Evolutionary conservation across 2,888 invertebrate genomes (phyloP), one percentile per base, ranked within the genome.

Genomic region (Saturnia japonica): DNA sequence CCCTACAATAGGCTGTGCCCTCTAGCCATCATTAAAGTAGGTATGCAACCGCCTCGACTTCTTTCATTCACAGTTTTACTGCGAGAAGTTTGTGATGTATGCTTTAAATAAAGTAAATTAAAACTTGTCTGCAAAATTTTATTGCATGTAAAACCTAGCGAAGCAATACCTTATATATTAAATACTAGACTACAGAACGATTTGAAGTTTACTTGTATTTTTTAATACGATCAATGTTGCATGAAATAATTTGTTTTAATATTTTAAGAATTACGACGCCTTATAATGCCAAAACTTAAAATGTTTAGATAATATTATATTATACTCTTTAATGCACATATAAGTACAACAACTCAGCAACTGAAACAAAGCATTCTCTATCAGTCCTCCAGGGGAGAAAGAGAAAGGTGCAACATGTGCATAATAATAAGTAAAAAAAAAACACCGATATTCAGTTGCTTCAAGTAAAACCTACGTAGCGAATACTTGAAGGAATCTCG

Each of bases 1-100:
- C 69, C 69, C 66, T 71, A 90, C 88, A 90, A 91, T 91, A 85
- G 83, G 78, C 74, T 75, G 76, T 81, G 45, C 67, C 77, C 74
- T 60, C 69, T n/a, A 72, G 78, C 74, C 74, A 78, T 78, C 74
- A 77, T 79, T 79, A 79, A 77, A 75, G 73, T 74, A 75, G 73
- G 74, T 73, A 71, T 70, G 54, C 47, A 62, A 68, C 62, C 51
- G 60, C 34, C 51, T 43, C 71, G 69, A 34, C 71, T 68, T 64
- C 64, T 71, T 68, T 68, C 64, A 71, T 68, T 40, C 68, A 68
- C 45, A 68, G 67, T 45, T 57, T 45, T 43, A 60, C 62, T 62
- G 68, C 64, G 42, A 60, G 28, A 68, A 71, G 25, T 71, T 71
- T 64, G 68, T 60, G 68, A 67, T 66, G 43, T 71, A 62, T 64